Evolutionary conservation across 2,113 vertebrate genomes (phyloP).

Genomic region (Isichthys henryi): DNA sequence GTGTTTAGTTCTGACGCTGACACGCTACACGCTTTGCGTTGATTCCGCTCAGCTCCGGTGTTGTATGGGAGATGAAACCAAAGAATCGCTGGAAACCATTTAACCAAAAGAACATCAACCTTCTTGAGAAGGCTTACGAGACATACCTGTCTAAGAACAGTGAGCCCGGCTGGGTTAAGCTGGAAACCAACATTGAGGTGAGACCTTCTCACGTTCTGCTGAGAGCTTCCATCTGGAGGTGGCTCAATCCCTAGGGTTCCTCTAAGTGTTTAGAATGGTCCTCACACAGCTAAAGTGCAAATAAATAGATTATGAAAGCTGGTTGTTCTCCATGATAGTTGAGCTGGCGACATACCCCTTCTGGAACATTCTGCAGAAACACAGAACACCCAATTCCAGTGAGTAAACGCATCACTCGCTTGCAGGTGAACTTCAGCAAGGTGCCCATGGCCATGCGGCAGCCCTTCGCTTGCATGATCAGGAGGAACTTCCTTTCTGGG

Average conservation of each 20-base stretch:
- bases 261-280: background rate
- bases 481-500: slow-evolving; percentile 84
- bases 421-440: slow-evolving; percentile 73
- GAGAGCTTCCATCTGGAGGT: background rate
- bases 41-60: slow-evolving; percentile 70
- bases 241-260: background rate
- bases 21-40: background rate
- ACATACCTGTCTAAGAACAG: slow-evolving; percentile 48
- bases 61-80: slow-evolving; percentile 87
- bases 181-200: slow-evolving; percentile 81
- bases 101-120: slow-evolving; percentile 81
- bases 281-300: background rate
- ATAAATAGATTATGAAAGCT: background rate
- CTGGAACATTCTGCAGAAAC: background rate
- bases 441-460: slow-evolving; percentile 79
- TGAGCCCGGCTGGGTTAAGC: slow-evolving; percentile 62
- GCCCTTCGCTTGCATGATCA: slow-evolving; percentile 68
- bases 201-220: background rate
- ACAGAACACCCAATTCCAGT: background rate
- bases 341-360: background rate
- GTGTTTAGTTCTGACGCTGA: background rate
- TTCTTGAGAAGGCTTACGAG: slow-evolving; percentile 80
- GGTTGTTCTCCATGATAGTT: background rate
- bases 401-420: background rate
- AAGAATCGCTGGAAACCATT: slow-evolving; percentile 90